A percentile compares a stretch with the other conserved stretches of the same genome.
These are phyloP conservation scores for Sebastes oblongus DNA, from an alignment of 2,797 vertebrate species.

Conservation along the genomic window DNA sequence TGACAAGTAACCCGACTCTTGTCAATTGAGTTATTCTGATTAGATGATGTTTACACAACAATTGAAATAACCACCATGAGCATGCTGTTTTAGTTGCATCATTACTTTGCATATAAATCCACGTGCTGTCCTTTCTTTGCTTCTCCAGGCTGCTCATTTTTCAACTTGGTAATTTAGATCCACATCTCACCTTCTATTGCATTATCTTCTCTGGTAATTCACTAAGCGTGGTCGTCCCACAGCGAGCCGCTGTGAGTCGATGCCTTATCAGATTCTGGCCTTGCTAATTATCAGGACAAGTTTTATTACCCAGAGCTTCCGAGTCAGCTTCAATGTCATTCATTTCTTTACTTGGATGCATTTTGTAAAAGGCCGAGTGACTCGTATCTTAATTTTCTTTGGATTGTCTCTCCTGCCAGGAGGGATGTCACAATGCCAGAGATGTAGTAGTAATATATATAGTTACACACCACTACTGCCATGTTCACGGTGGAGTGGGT, in stretches of 20 bases:
- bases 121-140: background rate
- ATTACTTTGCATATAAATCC: background rate
- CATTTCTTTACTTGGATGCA: background rate
- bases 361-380: conserved; percentile 4
- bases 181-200: conserved; percentile 34
- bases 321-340: conserved; percentile 30
- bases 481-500: conserved; percentile 2
- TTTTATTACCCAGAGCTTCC: conserved; percentile 44
- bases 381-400: background rate
- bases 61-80: background rate
- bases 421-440: background rate
- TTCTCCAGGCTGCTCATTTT: conserved; percentile 21
- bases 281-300: conserved; percentile 42
- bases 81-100: background rate
- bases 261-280: conserved; percentile 44
- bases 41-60: background rate
- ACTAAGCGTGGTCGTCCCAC: background rate
- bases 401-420: background rate
- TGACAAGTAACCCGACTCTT: background rate
- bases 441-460: background rate
- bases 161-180: conserved; percentile 30
- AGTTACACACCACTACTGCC: background rate
- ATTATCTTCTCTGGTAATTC: conserved; percentile 51
- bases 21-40: background rate
- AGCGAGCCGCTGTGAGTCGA: conserved; percentile 23